A percentile compares a stretch with the other conserved stretches of the same genome.
These are phyloP conservation scores for Elanoides forficatus DNA, from an alignment of 2,113 vertebrate genomes.

Conservation along the genomic window DNA sequence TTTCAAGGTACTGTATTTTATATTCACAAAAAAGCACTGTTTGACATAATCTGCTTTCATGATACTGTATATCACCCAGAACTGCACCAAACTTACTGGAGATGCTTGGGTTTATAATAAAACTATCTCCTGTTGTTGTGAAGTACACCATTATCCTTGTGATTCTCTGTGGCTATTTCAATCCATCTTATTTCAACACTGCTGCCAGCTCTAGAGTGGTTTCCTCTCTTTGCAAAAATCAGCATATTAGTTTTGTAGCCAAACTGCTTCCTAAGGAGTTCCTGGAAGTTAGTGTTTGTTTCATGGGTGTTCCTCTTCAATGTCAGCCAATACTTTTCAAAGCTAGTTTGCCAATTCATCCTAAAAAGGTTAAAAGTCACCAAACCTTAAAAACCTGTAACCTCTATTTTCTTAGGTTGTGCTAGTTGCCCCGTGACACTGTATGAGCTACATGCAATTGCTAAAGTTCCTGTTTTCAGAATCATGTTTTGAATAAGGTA, in stretches of 20 bases:
- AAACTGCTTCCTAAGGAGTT: background rate
- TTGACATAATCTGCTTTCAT: background rate
- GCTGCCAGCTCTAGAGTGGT: background rate
- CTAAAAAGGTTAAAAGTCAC: background rate
- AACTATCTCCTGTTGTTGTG: background rate
- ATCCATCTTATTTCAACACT: background rate
- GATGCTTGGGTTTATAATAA: background rate
- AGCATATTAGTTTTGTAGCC: background rate
- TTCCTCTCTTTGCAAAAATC: background rate
- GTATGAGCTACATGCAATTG: background rate
- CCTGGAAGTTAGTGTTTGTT: background rate
- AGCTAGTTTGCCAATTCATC: background rate
- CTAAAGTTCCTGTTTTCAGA: background rate
- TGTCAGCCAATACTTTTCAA: background rate
- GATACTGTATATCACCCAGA: background rate
- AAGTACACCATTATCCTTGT: background rate
- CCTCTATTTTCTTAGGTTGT: background rate
- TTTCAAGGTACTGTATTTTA: background rate
- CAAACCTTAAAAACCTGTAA: background rate
- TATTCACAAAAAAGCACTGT: too few relatives aligned
- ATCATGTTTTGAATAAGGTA: background rate
- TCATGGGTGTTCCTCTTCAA: background rate
- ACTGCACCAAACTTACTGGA: background rate
- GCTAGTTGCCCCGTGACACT: background rate
- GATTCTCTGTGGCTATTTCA: background rate